These are phyloP conservation scores for Beris chalybata DNA, from an alignment of 2,888 invertebrate genomes.

Conservation along the genomic window DNA sequence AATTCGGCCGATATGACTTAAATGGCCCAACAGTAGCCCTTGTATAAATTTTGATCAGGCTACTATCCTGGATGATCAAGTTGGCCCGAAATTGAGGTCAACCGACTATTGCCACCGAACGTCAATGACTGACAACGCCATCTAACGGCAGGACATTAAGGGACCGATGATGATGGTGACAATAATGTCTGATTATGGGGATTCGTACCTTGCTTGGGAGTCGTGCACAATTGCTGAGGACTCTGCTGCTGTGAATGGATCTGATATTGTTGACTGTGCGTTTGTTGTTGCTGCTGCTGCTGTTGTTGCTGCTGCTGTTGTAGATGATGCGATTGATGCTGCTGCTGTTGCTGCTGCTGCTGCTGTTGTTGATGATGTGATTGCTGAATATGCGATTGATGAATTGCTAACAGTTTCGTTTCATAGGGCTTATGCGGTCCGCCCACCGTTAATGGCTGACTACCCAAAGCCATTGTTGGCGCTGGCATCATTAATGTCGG, in stretches of 20 bases:
- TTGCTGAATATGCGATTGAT: slow-evolving; percentile 56
- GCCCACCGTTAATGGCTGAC: slow-evolving; percentile 52
- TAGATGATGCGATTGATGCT: slow-evolving; percentile 49
- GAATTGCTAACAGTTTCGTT: slow-evolving; percentile 56
- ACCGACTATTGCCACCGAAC: too few species aligned
- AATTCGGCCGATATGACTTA: too few species aligned
- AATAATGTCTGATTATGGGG: too few species aligned
- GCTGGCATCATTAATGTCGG: slow-evolving; percentile 59
- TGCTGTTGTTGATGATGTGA: slow-evolving; percentile 44
- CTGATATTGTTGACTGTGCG: slow-evolving; percentile 49
- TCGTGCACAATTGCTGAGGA: slow-evolving; percentile 54
- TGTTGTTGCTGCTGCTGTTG: slow-evolving; percentile 41
- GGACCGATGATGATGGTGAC: too few species aligned
- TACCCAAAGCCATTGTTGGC: slow-evolving; percentile 57
- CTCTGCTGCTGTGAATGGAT: slow-evolving; percentile 57
- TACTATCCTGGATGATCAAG: too few species aligned
- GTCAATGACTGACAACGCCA: too few species aligned
- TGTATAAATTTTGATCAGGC: too few species aligned
- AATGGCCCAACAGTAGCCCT: too few species aligned
- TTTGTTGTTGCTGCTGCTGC: slow-evolving; percentile 44
- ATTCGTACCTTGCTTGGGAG: slow-evolving; percentile 54
- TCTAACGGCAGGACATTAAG: too few species aligned
- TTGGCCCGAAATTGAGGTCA: too few species aligned
- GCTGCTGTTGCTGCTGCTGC: slow-evolving; percentile 48
- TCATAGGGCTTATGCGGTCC: slow-evolving; percentile 55